Conservation (phyloP, 2,888 invertebrate species). For the Stictocephala bisonia region DNA sequence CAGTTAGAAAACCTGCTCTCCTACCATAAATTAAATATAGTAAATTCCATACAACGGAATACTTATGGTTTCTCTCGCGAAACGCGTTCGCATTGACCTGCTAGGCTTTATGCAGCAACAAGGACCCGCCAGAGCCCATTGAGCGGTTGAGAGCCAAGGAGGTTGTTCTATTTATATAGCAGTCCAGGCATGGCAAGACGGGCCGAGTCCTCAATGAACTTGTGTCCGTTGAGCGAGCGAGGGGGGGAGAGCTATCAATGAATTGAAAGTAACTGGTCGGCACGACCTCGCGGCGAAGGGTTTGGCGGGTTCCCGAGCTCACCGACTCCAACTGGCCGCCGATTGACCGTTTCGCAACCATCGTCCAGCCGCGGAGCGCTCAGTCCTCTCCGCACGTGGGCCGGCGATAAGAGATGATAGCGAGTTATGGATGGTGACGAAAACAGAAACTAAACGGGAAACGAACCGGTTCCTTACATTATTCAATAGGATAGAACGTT, state of each 20-base stretch:
- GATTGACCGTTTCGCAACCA: constrained; percentile 35
- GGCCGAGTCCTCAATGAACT: constrained; percentile 25
- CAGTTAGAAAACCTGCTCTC: too few relatives aligned
- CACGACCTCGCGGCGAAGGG: not conserved
- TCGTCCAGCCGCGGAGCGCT: not conserved
- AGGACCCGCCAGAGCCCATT: constrained; percentile 22
- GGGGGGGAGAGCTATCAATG: constrained; percentile 33
- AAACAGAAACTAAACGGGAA: too few relatives aligned
- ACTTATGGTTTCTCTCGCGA: too few relatives aligned
- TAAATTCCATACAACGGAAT: too few relatives aligned
- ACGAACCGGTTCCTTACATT: too few relatives aligned
- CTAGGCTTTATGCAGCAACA: constrained; percentile 13
- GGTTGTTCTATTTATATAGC: constrained; percentile 37
- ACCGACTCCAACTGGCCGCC: not conserved
- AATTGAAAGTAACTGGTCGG: constrained; percentile 39
- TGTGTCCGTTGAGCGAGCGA: constrained; percentile 35
- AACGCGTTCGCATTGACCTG: too few relatives aligned
- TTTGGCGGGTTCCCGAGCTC: not conserved
- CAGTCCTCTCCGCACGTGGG: not conserved
- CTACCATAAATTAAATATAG: too few relatives aligned
- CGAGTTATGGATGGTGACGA: too few relatives aligned
- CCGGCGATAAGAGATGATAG: too few relatives aligned
- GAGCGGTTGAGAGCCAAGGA: too few relatives aligned
- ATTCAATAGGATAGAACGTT: too few relatives aligned
- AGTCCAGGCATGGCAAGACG: constrained; percentile 3